These are phyloP conservation scores for Falco concolor DNA, from an alignment of 2,797 vertebrate genomes.

Conservation along the genomic window DNA sequence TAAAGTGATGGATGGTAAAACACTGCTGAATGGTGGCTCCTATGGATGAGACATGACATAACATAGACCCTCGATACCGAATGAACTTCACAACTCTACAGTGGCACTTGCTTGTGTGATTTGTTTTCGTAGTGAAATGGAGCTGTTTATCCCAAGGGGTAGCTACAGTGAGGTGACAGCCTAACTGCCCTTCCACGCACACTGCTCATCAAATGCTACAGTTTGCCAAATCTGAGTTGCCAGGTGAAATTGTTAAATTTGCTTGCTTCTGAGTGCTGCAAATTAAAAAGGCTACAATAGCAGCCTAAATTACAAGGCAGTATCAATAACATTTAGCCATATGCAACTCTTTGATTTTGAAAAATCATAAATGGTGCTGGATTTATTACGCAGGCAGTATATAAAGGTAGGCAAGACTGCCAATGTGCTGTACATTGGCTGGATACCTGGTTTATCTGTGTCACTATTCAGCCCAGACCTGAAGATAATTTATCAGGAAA, in stretches of 20 bases:
- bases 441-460: neutral
- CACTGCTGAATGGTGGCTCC: neutral
- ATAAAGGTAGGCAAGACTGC: neutral
- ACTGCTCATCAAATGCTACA: neutral
- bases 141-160: neutral
- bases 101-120: neutral
- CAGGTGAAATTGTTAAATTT: neutral
- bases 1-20: neutral
- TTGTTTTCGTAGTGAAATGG: neutral
- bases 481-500: neutral
- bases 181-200: neutral
- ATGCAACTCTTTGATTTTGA: neutral
- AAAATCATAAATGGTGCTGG: neutral
- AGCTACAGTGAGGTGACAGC: neutral
- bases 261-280: neutral
- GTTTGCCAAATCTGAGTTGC: neutral
- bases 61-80: rapidly evolving
- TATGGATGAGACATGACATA: neutral
- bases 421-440: neutral
- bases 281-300: neutral
- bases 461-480: neutral
- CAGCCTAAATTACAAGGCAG: neutral
- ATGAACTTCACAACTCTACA: neutral
- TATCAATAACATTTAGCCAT: neutral
- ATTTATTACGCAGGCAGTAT: neutral